Base-by-base conservation (phyloP, 2,797 vertebrate species). In the Phrynocephalus forsythii region DNA sequence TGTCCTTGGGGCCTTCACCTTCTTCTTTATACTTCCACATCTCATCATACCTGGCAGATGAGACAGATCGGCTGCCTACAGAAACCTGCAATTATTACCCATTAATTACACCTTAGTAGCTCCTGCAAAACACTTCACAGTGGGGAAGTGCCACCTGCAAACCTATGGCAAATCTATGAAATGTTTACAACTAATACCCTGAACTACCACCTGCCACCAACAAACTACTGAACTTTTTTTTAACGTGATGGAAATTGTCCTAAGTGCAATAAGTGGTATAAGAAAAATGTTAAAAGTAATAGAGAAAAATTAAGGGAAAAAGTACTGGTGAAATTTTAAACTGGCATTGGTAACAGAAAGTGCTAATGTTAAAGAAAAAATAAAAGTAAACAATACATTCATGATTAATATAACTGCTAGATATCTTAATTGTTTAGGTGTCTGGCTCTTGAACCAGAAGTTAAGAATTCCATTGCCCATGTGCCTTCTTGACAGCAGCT, bases 21-120 rank as follows among this genome's bases (percentile, higher is more conserved):
- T 89, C 78, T 81, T 84, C 28, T 33, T 82, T 72, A 73, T 24
- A 85, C 81, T 77, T 83, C 60, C 87, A 81, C 75, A 85, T 48
- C 90, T 52, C 71, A 85, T 84, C 33, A 56, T 84, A 6, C 71
- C 20, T 2, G 28, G 79, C 79, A 75, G 71, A 30, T 30, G 22
- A 22, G 79, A 9, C 5, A 11, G 38, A 48, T 75, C 28, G 48
- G 69, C 56, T n/a, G 50, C 38, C 56, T 16, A 63, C 69, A 28
- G 71, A 67, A 33, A 33, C 56, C 71, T 50, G 56, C 11, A 7
- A 48, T 48, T 72, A 75, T 28, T 63, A 66, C 5, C 44, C 52
- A 81, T 86, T 66, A 75, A 73, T 86, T 72, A 86, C 52, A 63
- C 68, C 30, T 81, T 63, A 10, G 68, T 73, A 73, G 26, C 33